Evolutionary conservation across 2,797 vertebrate species (phyloP), one percentile per base, ranked within the genome.

Genomic region (Coccyzus lansbergi): DNA sequence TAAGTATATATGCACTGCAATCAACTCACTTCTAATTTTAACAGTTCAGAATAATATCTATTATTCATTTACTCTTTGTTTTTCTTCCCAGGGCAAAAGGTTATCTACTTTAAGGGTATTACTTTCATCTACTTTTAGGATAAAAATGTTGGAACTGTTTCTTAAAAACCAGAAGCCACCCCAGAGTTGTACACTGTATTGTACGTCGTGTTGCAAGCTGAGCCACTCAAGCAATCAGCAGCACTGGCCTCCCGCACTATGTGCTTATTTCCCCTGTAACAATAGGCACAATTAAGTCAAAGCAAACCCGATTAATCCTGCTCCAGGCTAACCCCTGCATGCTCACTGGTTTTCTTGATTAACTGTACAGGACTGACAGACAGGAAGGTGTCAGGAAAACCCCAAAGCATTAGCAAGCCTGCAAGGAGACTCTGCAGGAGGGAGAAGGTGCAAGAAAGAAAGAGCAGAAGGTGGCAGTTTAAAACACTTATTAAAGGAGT

Each of bases 401-500:
- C 87, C 95, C 25, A 20, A 89, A 89, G 93, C 95, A 94, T 91
- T 92, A 89, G 67, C 48, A 59, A 93, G 44, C 62, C 80, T 78
- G 75, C 90, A 78, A 90, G 74, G 85, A 93, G 55, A 64, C 83
- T 67, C 92, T 56, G 67, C 92, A 69, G 88, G 95, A 93, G 91
- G 82, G n/a, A 95, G 72, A 90, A 90, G 67, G 86, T 56, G 49
- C 46, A 74, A 92, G 90, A 90, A 95, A 86, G 94, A 89, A 31
- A 21, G 33, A 93, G 81, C 68, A 90, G 91, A 96, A 97, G 87
- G 88, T 88, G 74, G 94, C 46, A 67, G 75, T 91, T 96, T 93
- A 86, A 93, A 96, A 96, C 82, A 93, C 71, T 94, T 97, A 97
- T 96, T 96, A 95, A 92, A 94, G 68, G 80, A 93, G 92, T 92